Evolutionary conservation across 2,888 invertebrate genomes (phyloP), one percentile per base, ranked within the genome.

Genomic region (Lithodes maja): DNA sequence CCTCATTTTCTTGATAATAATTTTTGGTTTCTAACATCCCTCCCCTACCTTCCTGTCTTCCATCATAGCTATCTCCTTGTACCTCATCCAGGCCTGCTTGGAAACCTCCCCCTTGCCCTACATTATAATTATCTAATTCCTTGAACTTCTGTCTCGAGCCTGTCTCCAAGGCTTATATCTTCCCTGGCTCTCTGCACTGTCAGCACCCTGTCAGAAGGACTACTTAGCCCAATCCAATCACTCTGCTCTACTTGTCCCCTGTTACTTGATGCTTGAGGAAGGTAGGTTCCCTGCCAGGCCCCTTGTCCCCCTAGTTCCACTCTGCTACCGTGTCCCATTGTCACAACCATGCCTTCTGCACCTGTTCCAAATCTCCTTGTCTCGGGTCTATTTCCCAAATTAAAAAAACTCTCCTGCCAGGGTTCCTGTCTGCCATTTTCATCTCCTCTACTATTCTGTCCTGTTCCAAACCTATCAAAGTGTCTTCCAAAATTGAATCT

Each of bases 1-100:
- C 82, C 12, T 49, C 83, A 71, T 91, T 83, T 61, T 90, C 86
- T 54, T 90, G 74, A 69, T 90, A 91, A 33, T 88, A 91, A 12
- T 75, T 88, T 15, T 61, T 61, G 7, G 5, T 12, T 0, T 61
- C 61, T 61, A 5, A 5, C 12, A 12, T 12, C 12, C 12, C 61
- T 15, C n/a, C 17, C 5, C 1, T 71, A 12, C 71, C 71, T 71
- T 5, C 17, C 71, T 17, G 1, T 71, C 1, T 5, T 2, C 12
- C 71, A 3, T n/a, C 71, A 71, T 71, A 71, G 17, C 12, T 71
- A 9, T n/a, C 71, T n/a, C 7, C 71, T n/a, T 71, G 71, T n/a
- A n/a, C 17, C 71, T n/a, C 17, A n/a, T 1, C 71, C 71, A 15
- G 15, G 12, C 15, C 15, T 61, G 9, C 68, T 15, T 61, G 15